Base-by-base conservation (phyloP, 2,888 invertebrate species). In the Dynastes tityus region DNA sequence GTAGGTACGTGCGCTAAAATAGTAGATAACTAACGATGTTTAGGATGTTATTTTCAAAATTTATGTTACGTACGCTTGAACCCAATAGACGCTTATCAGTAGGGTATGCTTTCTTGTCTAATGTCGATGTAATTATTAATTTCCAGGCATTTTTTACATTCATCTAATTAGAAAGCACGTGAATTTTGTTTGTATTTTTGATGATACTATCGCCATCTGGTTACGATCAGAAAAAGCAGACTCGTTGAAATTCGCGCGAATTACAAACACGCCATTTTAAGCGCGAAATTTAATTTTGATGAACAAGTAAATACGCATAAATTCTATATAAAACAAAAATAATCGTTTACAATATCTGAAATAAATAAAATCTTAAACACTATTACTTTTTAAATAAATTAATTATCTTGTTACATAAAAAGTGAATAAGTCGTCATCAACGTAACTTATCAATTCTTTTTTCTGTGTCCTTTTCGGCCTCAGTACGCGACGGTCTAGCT, bases 401-500 rank as follows among this genome's bases (percentile, higher is more conserved):
- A 45, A 45, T 45, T 37, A 2, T 45, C 0, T 45, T 45, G 8
- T 45, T 45, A 45, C 45, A 8, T 45, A 45, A 45, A 45, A 45
- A 11, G 11, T 45, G 45, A 45, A 63, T 27, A 74, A 61, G 27
- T 65, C 40, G 53, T 74, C 53, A 32, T 29, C 71, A 58, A 49
- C 78, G 79, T 76, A 61, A 79, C 77, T 79, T 67, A 79, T 76
- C 70, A 27, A 58, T 29, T 74, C 63, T 61, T 74, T 74, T 74
- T 61, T 74, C 79, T 77, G 79, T 79, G 74, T 77, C 55, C 67
- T 61, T 78, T 71, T 80, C 81, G 81, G 77, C 80, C 82, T 81
- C 82, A 83, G 83, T 81, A 65, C 81, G 81, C 82, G 82, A 49
- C 77, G 82, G 73, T 81, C 82, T 83, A 80, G 79, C 80, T 82